A percentile compares a stretch with the other conserved stretches of the same genome.
Conservation (phyloP, 2,888 invertebrate species). For the Drosophila macrothrix region DNA sequence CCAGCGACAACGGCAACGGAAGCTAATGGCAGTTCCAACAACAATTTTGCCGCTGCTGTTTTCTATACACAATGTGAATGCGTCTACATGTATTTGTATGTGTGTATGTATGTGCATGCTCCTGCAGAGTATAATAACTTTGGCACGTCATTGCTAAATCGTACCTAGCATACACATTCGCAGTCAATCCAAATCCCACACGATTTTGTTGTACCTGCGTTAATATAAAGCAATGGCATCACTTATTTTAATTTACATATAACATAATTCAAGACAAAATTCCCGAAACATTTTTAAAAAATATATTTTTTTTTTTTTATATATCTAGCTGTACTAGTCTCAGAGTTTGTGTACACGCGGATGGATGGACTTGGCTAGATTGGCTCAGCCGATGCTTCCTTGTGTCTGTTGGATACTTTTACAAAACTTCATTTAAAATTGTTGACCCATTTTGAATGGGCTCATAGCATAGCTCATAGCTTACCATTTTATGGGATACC, state of each 20-base stretch:
- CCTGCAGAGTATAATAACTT: conserved; percentile 9
- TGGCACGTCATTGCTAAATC: conserved; percentile 1
- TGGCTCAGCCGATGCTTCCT: too few species aligned
- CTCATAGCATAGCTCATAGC: neutral
- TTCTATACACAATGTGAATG: conserved; percentile 1
- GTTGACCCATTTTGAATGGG: too few species aligned
- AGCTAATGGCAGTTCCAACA: conserved; percentile 22
- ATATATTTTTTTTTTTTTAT: neutral
- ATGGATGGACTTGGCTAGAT: too few species aligned
- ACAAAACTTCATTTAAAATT: neutral
- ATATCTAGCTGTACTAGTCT: neutral
- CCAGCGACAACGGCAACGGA: conserved; percentile 33
- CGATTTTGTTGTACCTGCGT: neutral
- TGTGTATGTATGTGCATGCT: neutral
- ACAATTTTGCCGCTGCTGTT: conserved; percentile 8
- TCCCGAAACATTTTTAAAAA: neutral
- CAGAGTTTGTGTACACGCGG: neutral
- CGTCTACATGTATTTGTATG: neutral
- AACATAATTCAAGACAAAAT: neutral
- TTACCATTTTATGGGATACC: too few species aligned
- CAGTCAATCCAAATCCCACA: neutral
- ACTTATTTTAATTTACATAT: neutral
- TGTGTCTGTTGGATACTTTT: neutral
- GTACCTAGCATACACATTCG: neutral
- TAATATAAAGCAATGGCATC: neutral